phyloP scores from a whole-genome alignment of 1,140 invertebrate genomes.

The Drosophila murphyi region DNA sequence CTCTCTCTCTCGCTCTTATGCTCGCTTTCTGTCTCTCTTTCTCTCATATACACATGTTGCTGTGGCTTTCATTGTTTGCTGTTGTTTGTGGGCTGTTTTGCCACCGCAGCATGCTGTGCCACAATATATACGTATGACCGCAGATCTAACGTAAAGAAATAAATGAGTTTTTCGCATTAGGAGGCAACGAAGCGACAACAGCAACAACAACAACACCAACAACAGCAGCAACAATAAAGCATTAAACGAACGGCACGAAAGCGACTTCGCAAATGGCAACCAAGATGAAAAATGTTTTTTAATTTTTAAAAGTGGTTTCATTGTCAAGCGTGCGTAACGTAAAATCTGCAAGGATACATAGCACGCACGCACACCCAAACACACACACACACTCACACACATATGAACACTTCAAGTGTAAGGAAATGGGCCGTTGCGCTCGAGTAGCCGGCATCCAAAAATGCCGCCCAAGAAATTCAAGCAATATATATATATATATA shows the following conservation, averaged over 20 bases:
- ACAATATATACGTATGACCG: slow-evolving; percentile 60
- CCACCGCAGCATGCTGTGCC: slow-evolving; percentile 3
- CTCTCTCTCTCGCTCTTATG: background rate
- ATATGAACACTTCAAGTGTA: slow-evolving; percentile 14
- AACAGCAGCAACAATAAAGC: slow-evolving; percentile 61
- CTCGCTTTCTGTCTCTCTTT: background rate
- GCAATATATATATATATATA: too few relatives aligned
- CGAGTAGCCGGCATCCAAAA: slow-evolving; percentile 61
- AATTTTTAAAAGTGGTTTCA: slow-evolving; percentile 84
- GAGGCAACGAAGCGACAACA: slow-evolving; percentile 77
- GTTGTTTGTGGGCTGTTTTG: slow-evolving; percentile 37
- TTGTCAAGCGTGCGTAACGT: slow-evolving; percentile 84
- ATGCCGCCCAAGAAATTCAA: slow-evolving; percentile 6
- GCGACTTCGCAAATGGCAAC: slow-evolving; percentile 68
- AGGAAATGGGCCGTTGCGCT: slow-evolving; percentile 77
- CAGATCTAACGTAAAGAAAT: slow-evolving; percentile 81
- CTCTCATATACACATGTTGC: slow-evolving; percentile 43
- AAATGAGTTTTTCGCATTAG: slow-evolving; percentile 82
- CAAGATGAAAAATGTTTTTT: slow-evolving; percentile 84
- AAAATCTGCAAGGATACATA: slow-evolving; percentile 71
- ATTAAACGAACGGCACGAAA: slow-evolving; percentile 49
- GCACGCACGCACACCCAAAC: slow-evolving; percentile 24
- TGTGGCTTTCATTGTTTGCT: slow-evolving; percentile 51
- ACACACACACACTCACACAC: slow-evolving; percentile 16
- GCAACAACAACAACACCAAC: slow-evolving; percentile 42